phyloP scores from a whole-genome alignment of 1,140 invertebrate genomes.

The Rhopalosiphum maidis region DNA sequence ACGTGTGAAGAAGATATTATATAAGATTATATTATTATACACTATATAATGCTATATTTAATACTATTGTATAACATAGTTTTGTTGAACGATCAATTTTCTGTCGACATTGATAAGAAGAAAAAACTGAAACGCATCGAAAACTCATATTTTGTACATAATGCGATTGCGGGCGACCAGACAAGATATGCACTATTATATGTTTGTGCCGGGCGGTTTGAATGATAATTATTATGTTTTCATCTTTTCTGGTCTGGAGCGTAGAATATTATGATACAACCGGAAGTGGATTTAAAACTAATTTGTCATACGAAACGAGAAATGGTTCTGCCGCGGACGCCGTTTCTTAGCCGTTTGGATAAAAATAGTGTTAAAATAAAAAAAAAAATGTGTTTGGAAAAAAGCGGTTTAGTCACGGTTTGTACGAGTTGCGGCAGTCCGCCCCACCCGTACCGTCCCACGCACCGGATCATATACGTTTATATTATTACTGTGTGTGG shows the following conservation, averaged over 20 bases:
- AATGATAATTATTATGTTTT: not conserved
- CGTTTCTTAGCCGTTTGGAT: constrained; percentile 3
- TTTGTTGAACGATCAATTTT: not conserved
- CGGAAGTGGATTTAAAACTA: constrained; percentile 38
- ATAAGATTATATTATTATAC: not conserved
- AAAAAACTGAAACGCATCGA: not conserved
- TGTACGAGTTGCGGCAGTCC: not conserved
- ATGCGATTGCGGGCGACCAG: not conserved
- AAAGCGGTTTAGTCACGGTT: constrained; percentile 52
- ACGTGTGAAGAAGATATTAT: not conserved
- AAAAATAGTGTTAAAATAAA: constrained; percentile 37
- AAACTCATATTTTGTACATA: not conserved
- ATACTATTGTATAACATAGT: not conserved
- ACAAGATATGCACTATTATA: not conserved
- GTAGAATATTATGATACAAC: not conserved
- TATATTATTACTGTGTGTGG: not conserved
- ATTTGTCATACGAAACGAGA: constrained; percentile 31
- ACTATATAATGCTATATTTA: not conserved
- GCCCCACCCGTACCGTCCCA: not conserved
- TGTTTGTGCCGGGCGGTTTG: not conserved
- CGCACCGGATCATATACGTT: not conserved
- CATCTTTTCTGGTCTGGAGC: not conserved
- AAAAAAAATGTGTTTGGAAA: constrained; percentile 45
- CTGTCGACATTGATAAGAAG: not conserved
- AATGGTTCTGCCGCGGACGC: not conserved